phyloP scores from a whole-genome alignment of 1,140 invertebrate genomes.

The Meloidogyne floridensis region DNA sequence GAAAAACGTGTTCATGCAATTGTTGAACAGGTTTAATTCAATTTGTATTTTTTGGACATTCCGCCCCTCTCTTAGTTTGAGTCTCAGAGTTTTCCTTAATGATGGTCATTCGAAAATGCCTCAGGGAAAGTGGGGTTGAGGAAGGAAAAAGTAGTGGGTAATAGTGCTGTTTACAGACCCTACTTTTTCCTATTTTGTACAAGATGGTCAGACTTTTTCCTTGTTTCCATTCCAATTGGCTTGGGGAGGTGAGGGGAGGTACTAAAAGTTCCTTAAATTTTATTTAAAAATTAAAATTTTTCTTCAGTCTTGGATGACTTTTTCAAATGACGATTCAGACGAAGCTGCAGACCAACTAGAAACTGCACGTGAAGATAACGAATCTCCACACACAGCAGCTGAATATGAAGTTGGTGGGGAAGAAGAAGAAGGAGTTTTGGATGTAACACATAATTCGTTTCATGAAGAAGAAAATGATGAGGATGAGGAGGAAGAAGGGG shows the following conservation, averaged over 20 bases:
- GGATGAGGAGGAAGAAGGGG: background rate
- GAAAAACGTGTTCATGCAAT: slow-evolving; percentile 94
- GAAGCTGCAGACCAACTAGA: slow-evolving; percentile 7
- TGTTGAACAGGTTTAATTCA: slow-evolving; percentile 76
- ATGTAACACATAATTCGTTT: background rate
- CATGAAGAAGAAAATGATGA: background rate
- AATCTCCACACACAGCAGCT: background rate
- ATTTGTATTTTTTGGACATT: too few relatives aligned
- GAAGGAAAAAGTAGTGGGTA: too few relatives aligned
- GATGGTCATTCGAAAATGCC: too few relatives aligned
- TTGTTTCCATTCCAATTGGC: too few relatives aligned
- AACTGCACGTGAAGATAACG: background rate
- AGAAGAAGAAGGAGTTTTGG: background rate
- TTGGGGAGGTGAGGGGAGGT: too few relatives aligned
- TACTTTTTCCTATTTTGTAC: too few relatives aligned
- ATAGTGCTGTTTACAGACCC: too few relatives aligned
- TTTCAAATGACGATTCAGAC: slow-evolving; percentile 51
- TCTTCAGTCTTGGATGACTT: slow-evolving; percentile 58
- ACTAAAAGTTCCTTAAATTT: background rate
- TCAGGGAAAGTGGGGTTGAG: too few relatives aligned
- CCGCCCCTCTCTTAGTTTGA: too few relatives aligned
- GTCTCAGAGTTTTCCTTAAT: too few relatives aligned
- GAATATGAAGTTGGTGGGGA: background rate
- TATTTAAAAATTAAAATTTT: slow-evolving; percentile 23
- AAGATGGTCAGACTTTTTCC: too few relatives aligned